Evolutionary conservation across 1,140 invertebrate species (phyloP).

Genomic region (Nebria ingens): DNA sequence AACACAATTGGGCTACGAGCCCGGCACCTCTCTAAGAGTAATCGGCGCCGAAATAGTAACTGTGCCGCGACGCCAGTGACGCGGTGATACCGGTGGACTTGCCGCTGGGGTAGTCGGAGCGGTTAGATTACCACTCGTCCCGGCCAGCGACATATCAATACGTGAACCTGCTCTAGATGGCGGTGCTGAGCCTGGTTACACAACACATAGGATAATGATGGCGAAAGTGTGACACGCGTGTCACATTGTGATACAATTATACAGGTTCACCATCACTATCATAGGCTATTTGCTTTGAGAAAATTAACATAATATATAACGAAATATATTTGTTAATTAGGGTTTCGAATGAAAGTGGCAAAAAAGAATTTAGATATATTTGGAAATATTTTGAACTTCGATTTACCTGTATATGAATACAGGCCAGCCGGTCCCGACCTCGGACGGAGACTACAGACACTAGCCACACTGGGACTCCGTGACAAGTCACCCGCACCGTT

Average conservation of each 20-base stretch:
- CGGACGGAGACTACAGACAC: slow-evolving; percentile 49
- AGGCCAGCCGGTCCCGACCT: slow-evolving; percentile 60
- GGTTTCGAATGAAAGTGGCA: not conserved
- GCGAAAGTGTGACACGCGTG: no score
- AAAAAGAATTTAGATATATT: slow-evolving; percentile 27
- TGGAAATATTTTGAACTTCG: not conserved
- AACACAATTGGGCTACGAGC: slow-evolving; percentile 24
- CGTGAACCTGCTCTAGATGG: slow-evolving; percentile 55
- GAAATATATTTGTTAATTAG: not conserved
- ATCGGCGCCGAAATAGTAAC: slow-evolving; percentile 26
- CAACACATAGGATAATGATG: no score
- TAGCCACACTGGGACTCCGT: slow-evolving; percentile 36
- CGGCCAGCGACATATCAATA: slow-evolving; percentile 44
- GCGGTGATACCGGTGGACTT: slow-evolving; percentile 31
- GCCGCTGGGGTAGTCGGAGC: slow-evolving; percentile 28
- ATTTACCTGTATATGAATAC: slow-evolving; percentile 57
- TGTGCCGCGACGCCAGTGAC: slow-evolving; percentile 18
- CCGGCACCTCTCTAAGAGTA: slow-evolving; percentile 28
- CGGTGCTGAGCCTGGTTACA: slow-evolving; percentile 40
- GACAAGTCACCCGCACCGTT: slow-evolving; percentile 22
- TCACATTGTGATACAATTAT: no score
- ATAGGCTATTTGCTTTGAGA: no score
- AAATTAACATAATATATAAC: no score
- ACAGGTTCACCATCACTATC: no score
- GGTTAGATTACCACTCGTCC: slow-evolving; percentile 41